Evolutionary conservation across 2,113 vertebrate genomes (phyloP).

Genomic region (Siniperca knerii): DNA sequence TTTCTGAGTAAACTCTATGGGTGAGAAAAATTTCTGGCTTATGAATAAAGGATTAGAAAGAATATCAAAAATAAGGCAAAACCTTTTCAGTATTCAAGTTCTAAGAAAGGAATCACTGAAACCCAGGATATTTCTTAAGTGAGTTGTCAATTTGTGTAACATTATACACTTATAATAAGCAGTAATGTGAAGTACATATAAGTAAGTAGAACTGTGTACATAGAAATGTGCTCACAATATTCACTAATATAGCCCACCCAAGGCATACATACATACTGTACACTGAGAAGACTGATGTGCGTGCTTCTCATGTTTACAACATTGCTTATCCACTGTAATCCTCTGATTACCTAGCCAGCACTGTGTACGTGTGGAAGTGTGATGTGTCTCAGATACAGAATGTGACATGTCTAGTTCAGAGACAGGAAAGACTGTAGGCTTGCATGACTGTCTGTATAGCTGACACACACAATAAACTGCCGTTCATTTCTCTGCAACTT

Average conservation of each 20-base stretch:
- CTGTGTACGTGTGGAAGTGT: conserved; percentile 11
- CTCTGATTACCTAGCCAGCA: conserved; percentile 39
- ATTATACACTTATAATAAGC: not conserved
- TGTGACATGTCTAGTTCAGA: conserved; percentile 63
- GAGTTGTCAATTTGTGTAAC: not conserved
- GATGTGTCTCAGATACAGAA: conserved; percentile 61
- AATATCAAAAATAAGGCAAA: not conserved
- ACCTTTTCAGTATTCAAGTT: not conserved
- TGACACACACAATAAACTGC: conserved; percentile 38
- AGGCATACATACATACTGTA: not conserved
- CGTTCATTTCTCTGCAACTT: conserved; percentile 49
- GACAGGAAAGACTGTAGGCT: conserved; percentile 43
- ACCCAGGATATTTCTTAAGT: not conserved
- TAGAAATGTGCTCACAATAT: not conserved
- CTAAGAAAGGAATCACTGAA: not conserved
- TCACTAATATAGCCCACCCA: not conserved
- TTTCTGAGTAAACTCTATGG: not conserved
- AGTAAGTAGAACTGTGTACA: not conserved
- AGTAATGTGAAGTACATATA: not conserved
- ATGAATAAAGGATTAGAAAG: not conserved
- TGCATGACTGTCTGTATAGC: conserved; percentile 63
- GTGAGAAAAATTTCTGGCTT: not conserved
- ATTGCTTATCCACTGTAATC: conserved; percentile 39
- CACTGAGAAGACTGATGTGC: conserved; percentile 19
- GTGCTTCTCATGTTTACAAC: conserved; percentile 33